Evolutionary conservation across 1,140 invertebrate genomes (phyloP), one percentile per base, ranked within the genome.

Genomic region (Adelges cooleyi): DNA sequence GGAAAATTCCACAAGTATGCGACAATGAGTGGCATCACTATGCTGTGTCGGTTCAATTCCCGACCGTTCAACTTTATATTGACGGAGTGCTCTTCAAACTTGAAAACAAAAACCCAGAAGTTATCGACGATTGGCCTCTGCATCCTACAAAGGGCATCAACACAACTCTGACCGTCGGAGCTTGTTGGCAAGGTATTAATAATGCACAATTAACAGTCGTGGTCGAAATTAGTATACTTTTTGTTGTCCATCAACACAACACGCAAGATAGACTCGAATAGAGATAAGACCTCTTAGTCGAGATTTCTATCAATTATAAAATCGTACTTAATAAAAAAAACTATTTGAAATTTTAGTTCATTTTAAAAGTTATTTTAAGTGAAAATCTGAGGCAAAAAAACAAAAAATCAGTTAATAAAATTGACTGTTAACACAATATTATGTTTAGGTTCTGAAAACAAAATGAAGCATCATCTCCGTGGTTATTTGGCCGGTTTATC

Each of bases 21-120:
- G 95, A 98, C 76, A 89, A 95, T 75, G 87, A 94, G 73, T 99
- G 96, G 96, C 96, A 99, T 81, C 93, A 98, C 75, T 99, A 95
- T 78, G 89, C 93, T 0, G 80, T 98, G 20, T 92, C 90, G 72
- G 88, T 98, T 3, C 82, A 87, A 66, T 92, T 94, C 79, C 87
- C 92, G 0, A 88, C 90, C 69, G 89, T 94, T 13, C 84, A 84
- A 66, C 77, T 97, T 23, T 93, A 84, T 73, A 83, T 97, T 67
- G 95, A 98, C 77, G 95, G 95, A 0, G 84, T 88, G 72, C 75
- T 85, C 17, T 89, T 89, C 77, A 80, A 85, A 5, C 80, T 82
- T 52, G 86, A 90, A 70, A 85, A 87, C 73, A 86, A 86, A 68
- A 95, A 94, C 71, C 91, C 93, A 0, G 95, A 98, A 75, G 90